Conservation (phyloP, 2,113 vertebrate genomes). For the Gambusia holbrooki region DNA sequence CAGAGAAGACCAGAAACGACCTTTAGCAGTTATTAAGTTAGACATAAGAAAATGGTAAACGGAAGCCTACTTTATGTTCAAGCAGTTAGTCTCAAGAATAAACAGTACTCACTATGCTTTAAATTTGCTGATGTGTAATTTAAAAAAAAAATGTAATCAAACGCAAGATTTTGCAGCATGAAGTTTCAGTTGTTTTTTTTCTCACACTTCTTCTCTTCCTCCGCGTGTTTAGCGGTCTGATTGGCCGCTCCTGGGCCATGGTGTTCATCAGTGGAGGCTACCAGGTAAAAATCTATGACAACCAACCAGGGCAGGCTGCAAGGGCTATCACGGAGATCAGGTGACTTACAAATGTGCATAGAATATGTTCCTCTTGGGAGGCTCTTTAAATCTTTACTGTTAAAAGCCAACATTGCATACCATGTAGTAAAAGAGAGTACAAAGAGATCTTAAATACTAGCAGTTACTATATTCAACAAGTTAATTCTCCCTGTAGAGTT, state of each 20-base stretch:
- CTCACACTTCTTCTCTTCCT: not conserved
- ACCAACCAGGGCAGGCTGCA: slow-evolving; percentile 85
- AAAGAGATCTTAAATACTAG: no score
- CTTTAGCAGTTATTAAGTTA: not conserved
- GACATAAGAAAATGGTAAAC: not conserved
- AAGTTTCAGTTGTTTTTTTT: not conserved
- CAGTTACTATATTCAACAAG: no score
- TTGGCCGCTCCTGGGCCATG: slow-evolving; percentile 96
- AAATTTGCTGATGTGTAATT: not conserved
- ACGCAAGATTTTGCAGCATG: no score
- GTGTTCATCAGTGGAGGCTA: slow-evolving; percentile 91
- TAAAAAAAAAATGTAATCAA: no score
- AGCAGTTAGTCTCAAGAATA: not conserved
- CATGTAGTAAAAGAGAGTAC: no score
- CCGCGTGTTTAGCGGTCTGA: slow-evolving; percentile 85
- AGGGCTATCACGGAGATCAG: slow-evolving; percentile 84
- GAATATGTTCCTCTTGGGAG: no score
- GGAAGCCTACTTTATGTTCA: no score
- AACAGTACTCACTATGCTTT: not conserved
- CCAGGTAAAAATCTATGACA: slow-evolving; percentile 90
- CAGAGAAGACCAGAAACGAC: no score
- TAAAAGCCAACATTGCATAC: no score
- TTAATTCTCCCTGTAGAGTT: no score
- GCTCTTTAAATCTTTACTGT: no score
- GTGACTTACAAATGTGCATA: slow-evolving; percentile 69